Evolutionary conservation across 1,140 invertebrate genomes (phyloP), one percentile per base, ranked within the genome.

Genomic region (Ladona fulva): DNA sequence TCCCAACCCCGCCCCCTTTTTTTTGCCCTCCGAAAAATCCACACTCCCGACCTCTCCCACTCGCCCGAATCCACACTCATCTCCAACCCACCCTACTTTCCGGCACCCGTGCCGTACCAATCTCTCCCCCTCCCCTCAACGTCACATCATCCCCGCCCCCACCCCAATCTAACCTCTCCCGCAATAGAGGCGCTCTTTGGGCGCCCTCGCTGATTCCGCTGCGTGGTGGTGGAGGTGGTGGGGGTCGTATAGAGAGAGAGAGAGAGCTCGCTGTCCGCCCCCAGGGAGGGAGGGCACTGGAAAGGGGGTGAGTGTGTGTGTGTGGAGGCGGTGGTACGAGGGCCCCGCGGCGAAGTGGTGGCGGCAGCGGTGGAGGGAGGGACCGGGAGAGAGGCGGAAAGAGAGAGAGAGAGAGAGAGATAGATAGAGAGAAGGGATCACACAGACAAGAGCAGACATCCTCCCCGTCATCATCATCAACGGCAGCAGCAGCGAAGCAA

Each of bases 391-490:
- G 44, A 52, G 44, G 19, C 10, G 19, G 44, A 52, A 19, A 52
- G 44, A 78, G 74, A 76, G 7, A 74, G 74, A 78, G 25, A 74
- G 74, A 44, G 42, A 25, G 22, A 25, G n/a, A 66, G 73, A 74
- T 8, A 29, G 73, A 74, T 8, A 66, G 42, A 25, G 22, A 59
- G 44, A 44, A 12, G 12, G 52, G 12, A 66, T 3, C 3, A 12
- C 3, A 3, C 52, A 66, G 3, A 66, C 52, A 66, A 66, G 52
- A 66, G 52, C 52, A 66, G 52, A 66, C 52, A 66, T 66, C 52
- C 52, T 66, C 3, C 52, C 52, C 52, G 52, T 66, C 52, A 66
- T 66, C 52, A 66, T 66, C 52, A 66, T 66, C 52, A 66, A 19
- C 44, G 44, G 44, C 44, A 52, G 44, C 44, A 19, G 44, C 44